Evolutionary conservation across 2,888 invertebrate genomes (phyloP), one percentile per base, ranked within the genome.

Genomic region (Parnassius glacialis): DNA sequence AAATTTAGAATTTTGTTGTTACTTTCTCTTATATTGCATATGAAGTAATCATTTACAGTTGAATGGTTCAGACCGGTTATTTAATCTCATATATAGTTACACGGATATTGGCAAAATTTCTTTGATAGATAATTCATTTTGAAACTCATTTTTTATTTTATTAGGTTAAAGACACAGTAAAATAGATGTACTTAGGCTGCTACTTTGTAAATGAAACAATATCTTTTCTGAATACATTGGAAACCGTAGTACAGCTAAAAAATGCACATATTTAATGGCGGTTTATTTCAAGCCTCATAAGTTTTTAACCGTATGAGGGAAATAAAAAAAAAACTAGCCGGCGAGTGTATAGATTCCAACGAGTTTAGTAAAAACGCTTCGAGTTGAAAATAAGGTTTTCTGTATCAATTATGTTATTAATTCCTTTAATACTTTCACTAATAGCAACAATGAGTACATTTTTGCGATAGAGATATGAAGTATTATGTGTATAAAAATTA

Each of bases 211-310:
- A 57, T 42, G 42, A 50, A 57, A 53, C 52, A 5, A 3, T 59
- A 41, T 34, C 11, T 41, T 41, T 41, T 12, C n/a, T 43, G 43
- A n/a, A 52, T 45, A 11, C 25, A 12, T 45, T 59, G 53, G 51
- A 44, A 58, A 58, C 43, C 53, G 42, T 41, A 48, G 25, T 20
- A 20, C 11, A 48, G 61, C 42, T 52, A 48, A 61, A n/a, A 52
- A 52, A 52, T 51, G 54, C 50, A 47, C 52, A 52, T 52, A 42
- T 54, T 12, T 43, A 41, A 53, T 52, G 16, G 53, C 13, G 41
- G 47, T 59, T 59, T 58, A 58, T 52, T 58, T 52, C 57, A 58
- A 58, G 57, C 57, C 57, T 58, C 57, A 58, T 58, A 58, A 58
- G 51, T 58, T 58, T 58, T 51, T 25, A 44, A 44, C 34, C 43